Evolutionary conservation across 2,113 vertebrate species (phyloP).

Genomic region (Talpa occidentalis): DNA sequence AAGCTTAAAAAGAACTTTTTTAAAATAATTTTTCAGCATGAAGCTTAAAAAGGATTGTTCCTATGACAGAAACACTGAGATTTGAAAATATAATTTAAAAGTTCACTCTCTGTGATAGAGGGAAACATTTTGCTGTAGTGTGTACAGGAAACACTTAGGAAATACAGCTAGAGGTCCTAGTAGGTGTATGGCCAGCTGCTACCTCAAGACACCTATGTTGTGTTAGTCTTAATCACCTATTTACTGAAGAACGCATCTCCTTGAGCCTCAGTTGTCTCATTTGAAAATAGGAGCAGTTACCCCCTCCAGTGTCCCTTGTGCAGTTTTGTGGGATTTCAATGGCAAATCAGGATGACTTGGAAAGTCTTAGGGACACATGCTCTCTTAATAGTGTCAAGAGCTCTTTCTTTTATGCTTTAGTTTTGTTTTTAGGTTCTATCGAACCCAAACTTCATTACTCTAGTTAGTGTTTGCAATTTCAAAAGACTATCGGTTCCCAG

Average conservation of each 20-base stretch:
- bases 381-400: no score
- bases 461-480: not conserved
- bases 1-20: not conserved
- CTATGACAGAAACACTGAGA: not conserved
- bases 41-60: not conserved
- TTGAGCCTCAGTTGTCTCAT: not conserved
- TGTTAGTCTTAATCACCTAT: not conserved
- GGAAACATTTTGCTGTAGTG: not conserved
- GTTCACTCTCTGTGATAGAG: not conserved
- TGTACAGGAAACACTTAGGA: not conserved
- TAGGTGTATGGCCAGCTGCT: accelerated
- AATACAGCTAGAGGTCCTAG: not conserved
- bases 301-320: not conserved
- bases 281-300: not conserved
- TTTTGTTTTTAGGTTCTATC: not conserved
- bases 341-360: not conserved
- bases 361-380: no score
- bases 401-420: not conserved
- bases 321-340: not conserved
- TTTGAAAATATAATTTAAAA: not conserved
- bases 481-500: not conserved
- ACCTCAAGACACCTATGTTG: not conserved
- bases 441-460: not conserved
- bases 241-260: not conserved
- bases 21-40: no score